Conservation (phyloP, 2,113 vertebrate species). For the Rhinopomastus cyanomelas region DNA sequence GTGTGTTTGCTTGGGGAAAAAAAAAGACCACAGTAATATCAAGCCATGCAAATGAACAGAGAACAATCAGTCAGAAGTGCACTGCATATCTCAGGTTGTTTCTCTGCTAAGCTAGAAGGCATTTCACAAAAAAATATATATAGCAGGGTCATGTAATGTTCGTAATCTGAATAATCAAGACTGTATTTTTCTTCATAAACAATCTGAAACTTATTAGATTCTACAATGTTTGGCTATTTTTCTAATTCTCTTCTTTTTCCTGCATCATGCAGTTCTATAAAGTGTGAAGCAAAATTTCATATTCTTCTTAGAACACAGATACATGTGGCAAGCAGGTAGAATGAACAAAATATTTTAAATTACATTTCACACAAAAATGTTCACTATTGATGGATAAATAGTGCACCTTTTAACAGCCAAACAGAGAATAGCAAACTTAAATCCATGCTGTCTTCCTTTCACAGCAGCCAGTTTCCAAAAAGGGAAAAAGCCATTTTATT, state of each 20-base stretch:
- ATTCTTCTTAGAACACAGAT: neutral
- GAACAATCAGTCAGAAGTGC: constrained; percentile 13
- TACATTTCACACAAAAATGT: neutral
- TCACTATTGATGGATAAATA: neutral
- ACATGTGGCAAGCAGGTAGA: neutral
- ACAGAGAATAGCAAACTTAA: neutral
- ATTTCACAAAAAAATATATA: neutral
- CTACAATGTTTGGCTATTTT: neutral
- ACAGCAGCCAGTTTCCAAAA: neutral
- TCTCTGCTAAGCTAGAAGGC: neutral
- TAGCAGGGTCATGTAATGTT: neutral
- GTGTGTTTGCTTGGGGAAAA: constrained; percentile 31
- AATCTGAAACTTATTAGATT: neutral
- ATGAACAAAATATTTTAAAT: neutral
- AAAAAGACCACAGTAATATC: constrained; percentile 23
- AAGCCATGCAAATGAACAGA: constrained; percentile 17
- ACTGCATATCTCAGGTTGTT: neutral
- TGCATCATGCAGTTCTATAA: neutral
- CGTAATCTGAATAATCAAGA: neutral
- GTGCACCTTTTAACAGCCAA: neutral
- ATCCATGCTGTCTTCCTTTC: neutral
- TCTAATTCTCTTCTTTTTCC: neutral
- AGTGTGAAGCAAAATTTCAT: neutral
- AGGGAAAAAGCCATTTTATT: neutral
- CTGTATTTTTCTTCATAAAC: neutral